Conservation (phyloP, 30 jellyfish, hydroid and myxozoan genomes). For the Haliclystus octoradiatus region DNA sequence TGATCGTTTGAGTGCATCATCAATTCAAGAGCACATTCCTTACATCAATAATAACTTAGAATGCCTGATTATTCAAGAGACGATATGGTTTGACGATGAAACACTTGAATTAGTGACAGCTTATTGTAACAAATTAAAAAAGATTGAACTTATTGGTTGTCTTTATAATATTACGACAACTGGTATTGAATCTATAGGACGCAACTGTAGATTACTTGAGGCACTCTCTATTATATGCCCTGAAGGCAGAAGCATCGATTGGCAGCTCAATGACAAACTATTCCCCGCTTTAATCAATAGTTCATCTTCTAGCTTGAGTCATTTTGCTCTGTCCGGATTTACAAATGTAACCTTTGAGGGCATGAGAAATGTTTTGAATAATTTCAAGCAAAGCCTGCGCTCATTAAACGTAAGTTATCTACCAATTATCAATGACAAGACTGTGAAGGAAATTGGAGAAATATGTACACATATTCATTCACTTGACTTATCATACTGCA, state of each 20-base stretch:
- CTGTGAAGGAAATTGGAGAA: conserved; percentile 66
- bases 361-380: conserved; percentile 51
- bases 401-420: conserved; percentile 74
- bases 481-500: conserved; percentile 58
- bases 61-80: conserved; percentile 56
- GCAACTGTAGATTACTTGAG: conserved; percentile 71
- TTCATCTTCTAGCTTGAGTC: conserved; percentile 69
- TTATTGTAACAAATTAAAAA: conserved; percentile 66
- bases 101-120: conserved; percentile 86
- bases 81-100: conserved; percentile 90
- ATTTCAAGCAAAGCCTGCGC: conserved; percentile 43
- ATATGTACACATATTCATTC: conserved; percentile 38
- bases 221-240: conserved; percentile 78
- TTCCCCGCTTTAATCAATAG: conserved; percentile 87
- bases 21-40: conserved; percentile 43
- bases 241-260: conserved; percentile 12
- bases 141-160: conserved; percentile 70
- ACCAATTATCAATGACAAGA: conserved; percentile 56
- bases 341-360: conserved; percentile 63
- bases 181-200: conserved; percentile 94
- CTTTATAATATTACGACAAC: conserved; percentile 73
- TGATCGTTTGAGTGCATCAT: not conserved
- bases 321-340: conserved; percentile 84
- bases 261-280: conserved; percentile 75
- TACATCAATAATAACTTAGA: conserved; percentile 57